These are phyloP conservation scores for Julus scandinavius DNA, from an alignment of 2,888 invertebrate genomes.

Conservation along the genomic window DNA sequence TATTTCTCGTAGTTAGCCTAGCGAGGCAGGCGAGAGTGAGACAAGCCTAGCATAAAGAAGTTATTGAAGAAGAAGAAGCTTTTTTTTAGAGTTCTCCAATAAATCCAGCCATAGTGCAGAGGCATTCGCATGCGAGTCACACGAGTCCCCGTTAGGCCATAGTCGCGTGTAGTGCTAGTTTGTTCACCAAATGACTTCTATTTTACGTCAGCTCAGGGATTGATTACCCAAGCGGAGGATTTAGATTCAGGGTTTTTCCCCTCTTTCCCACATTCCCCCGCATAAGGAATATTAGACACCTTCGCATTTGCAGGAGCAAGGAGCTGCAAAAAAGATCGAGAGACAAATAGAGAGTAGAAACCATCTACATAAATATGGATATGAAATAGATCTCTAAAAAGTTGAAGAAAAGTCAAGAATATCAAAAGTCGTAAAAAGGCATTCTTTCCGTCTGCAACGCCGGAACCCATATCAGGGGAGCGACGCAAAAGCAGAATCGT, in stretches of 20 bases:
- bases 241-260: conserved; percentile 6
- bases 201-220: conserved; percentile 18
- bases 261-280: neutral
- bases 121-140: conserved; percentile 18
- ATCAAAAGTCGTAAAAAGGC: conserved; percentile 15
- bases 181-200: conserved; percentile 18
- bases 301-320: neutral
- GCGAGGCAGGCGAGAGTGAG: conserved; percentile 2
- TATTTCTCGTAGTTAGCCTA: conserved; percentile 18
- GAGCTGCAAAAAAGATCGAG: conserved; percentile 10
- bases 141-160: conserved; percentile 11
- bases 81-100: conserved; percentile 17
- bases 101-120: conserved; percentile 10
- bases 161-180: neutral
- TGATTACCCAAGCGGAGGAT: conserved; percentile 18
- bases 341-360: conserved; percentile 5
- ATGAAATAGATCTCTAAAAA: conserved; percentile 15
- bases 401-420: conserved; percentile 3
- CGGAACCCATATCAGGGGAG: neutral
- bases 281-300: neutral
- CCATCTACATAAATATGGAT: conserved; percentile 18
- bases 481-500: neutral
- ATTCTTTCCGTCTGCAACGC: neutral
- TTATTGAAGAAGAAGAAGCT: neutral
- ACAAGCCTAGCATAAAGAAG: conserved; percentile 18